Evolutionary conservation across 2,797 vertebrate species (phyloP).

Genomic region (Molothrus aeneus): DNA sequence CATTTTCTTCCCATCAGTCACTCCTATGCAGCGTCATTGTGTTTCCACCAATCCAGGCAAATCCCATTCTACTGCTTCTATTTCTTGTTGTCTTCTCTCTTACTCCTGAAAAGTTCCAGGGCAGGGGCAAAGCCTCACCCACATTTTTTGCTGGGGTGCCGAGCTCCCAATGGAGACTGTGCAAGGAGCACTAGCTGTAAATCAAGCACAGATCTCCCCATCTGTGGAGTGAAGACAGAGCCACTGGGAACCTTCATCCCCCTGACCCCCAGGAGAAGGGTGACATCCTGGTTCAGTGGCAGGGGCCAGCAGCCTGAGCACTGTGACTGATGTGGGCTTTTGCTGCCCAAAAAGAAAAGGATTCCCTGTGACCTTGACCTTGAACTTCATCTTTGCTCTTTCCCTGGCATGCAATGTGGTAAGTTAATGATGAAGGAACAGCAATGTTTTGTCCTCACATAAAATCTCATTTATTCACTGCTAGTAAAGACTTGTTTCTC

Average conservation of each 20-base stretch:
- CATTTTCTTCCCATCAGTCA: neutral
- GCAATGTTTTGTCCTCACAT: neutral
- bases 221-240: neutral
- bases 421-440: neutral
- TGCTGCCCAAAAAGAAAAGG: neutral
- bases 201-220: neutral
- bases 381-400: neutral
- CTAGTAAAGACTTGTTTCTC: neutral
- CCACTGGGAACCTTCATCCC: neutral
- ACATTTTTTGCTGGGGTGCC: neutral
- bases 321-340: neutral
- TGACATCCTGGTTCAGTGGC: neutral
- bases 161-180: neutral
- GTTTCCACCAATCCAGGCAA: neutral
- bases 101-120: neutral
- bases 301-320: neutral
- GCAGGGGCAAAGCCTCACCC: neutral
- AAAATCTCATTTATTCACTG: neutral
- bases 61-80: neutral
- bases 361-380: neutral
- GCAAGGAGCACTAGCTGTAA: rapidly evolving
- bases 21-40: rapidly evolving
- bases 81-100: neutral
- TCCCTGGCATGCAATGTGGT: neutral
- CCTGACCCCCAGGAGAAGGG: neutral